These are phyloP conservation scores for Perizoma affinitatum DNA, from an alignment of 2,888 invertebrate genomes.

Conservation along the genomic window DNA sequence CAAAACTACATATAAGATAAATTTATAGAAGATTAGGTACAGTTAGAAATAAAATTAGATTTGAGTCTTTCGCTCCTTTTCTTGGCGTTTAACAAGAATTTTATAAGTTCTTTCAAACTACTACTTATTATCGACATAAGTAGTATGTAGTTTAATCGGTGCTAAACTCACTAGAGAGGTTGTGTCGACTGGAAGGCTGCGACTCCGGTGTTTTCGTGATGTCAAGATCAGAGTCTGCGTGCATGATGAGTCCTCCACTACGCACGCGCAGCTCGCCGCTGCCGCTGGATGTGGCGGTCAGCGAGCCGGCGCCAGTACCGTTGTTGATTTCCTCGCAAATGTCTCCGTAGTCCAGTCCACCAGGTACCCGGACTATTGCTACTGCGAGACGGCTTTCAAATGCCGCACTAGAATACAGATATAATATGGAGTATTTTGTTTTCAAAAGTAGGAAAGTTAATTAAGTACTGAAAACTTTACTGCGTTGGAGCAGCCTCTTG, in stretches of 20 bases:
- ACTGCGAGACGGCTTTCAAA: conserved; percentile 97
- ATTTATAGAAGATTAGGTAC: too few relatives aligned
- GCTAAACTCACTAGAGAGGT: conserved; percentile 63
- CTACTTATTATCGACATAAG: too few relatives aligned
- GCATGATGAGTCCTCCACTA: conserved; percentile 79
- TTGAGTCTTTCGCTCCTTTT: too few relatives aligned
- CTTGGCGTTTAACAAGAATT: too few relatives aligned
- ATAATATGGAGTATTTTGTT: too few relatives aligned
- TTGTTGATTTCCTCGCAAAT: conserved; percentile 73
- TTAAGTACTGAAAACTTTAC: conserved; percentile 11
- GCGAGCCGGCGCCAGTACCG: conserved; percentile 67
- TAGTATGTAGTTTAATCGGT: too few relatives aligned
- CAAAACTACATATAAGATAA: too few relatives aligned
- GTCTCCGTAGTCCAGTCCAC: conserved; percentile 92
- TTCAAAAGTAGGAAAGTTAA: too few relatives aligned
- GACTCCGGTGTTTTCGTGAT: conserved; percentile 68
- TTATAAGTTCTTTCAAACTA: too few relatives aligned
- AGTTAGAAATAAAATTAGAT: too few relatives aligned
- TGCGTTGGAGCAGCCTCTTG: neutral
- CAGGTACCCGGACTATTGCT: conserved; percentile 92
- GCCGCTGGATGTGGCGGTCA: conserved; percentile 69
- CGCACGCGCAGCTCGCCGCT: conserved; percentile 75
- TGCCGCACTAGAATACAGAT: conserved; percentile 86
- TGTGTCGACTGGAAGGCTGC: conserved; percentile 55
- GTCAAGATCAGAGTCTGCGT: conserved; percentile 89